These are phyloP conservation scores for Macrosteles quadrilineatus DNA, from an alignment of 1,140 invertebrate genomes.

Conservation along the genomic window DNA sequence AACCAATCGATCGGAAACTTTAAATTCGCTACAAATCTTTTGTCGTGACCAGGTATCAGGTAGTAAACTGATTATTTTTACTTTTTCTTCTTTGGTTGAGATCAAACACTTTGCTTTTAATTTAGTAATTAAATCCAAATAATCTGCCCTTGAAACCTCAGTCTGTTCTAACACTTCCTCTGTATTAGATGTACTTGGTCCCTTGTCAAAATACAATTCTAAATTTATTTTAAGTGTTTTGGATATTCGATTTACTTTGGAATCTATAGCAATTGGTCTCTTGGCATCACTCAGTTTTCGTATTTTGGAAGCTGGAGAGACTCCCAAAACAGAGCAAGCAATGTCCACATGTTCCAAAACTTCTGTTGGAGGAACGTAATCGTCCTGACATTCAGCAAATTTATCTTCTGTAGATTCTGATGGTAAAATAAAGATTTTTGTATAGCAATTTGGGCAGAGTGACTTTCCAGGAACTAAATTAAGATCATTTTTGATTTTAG, in stretches of 20 bases:
- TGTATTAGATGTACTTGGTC: neutral
- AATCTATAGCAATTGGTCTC: slow-evolving; percentile 8
- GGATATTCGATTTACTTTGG: slow-evolving; percentile 21
- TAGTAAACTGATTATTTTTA: slow-evolving; percentile 32
- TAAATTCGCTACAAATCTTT: slow-evolving; percentile 26
- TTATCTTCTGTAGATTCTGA: slow-evolving; percentile 1
- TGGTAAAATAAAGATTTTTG: slow-evolving; percentile 28
- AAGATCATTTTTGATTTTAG: neutral
- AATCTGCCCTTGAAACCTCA: no score
- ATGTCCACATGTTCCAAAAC: slow-evolving; percentile 9
- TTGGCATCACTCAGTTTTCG: slow-evolving; percentile 17
- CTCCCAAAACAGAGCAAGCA: slow-evolving; percentile 16
- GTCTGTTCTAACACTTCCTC: slow-evolving; percentile 8
- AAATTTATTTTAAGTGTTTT: slow-evolving; percentile 19
- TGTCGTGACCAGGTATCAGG: slow-evolving; percentile 12
- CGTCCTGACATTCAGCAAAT: neutral
- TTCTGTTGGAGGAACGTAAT: neutral
- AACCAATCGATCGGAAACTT: slow-evolving; percentile 26
- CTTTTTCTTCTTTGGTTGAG: slow-evolving; percentile 29
- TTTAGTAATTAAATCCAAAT: slow-evolving; percentile 27
- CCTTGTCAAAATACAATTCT: neutral
- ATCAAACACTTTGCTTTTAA: slow-evolving; percentile 27
- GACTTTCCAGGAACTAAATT: slow-evolving; percentile 29
- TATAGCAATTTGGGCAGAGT: slow-evolving; percentile 26
- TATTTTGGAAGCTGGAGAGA: slow-evolving; percentile 25